Evolutionary conservation across 2,797 vertebrate species (phyloP), one percentile per base, ranked within the genome.

Genomic region (Peromyscus melanophrys): DNA sequence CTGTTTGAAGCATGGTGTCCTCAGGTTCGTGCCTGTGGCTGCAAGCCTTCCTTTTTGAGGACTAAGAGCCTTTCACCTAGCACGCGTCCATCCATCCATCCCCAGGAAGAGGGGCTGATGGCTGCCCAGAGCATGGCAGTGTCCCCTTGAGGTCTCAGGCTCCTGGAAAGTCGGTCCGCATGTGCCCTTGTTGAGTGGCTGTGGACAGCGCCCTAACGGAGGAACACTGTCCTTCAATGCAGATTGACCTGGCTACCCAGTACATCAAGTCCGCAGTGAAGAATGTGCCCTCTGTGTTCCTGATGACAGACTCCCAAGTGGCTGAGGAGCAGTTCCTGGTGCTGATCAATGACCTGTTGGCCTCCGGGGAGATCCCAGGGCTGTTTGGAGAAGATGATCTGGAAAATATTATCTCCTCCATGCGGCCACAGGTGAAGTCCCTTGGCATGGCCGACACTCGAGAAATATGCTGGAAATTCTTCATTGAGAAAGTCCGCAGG

Each of bases 271-370:
- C 98, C 0, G 99, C 98, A 0, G 98, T 99, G 97, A 99, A 99
- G 98, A 99, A 98, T 6, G 31, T 98, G 12, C 98, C 99, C 1
- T 98, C 98, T 0, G 98, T 99, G 59, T 98, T 99, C 97, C 98
- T 99, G 94, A 99, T 99, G 99, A 99, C 99, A 0, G 99, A 99
- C 97, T 99, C 99, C 0, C 99, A 99, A 76, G 98, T 99, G 78
- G 98, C 99, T 0, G 99, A 99, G 85, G 99, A 99, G 95, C 98
- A 98, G 0, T 99, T 99, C 90, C 98, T 99, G 92, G 99, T 99
- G 86, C 96, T 99, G 13, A 99, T 99, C 97, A 99, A 99, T 0
- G 99, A 99, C 71, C 98, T 99, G 96, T 86, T 99, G 95, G 98
- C 98, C 0, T 99, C 98, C 0, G 99, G 99, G 2, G 99, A 99